Base-by-base conservation (phyloP, 1,140 invertebrate genomes). In the Megalonaias nervosa region DNA sequence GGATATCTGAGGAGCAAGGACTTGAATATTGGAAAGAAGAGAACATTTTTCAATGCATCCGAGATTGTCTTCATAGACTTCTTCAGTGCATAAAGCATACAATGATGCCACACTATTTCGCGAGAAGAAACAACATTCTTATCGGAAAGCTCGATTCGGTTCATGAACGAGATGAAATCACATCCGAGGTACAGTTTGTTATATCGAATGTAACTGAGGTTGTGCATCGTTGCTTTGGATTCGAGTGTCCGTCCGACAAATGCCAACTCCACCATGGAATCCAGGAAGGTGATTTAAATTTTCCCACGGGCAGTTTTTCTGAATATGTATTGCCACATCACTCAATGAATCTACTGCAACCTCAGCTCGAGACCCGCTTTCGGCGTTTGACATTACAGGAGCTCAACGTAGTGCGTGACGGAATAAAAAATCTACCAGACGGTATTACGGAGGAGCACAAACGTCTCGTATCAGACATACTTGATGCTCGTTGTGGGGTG, bases 1-100 rank as follows among this genome's bases (percentile, higher is more conserved):
- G 17, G 64, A n/a, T 65, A 23, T 65, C 64, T 15, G 64, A 65
- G 31, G 64, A n/a, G 21, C 21, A 65, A n/a, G 64, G 64, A 23
- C 64, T 65, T 65, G 21, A 21, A 15, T 26, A 26, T 21, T 65
- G 64, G 64, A 16, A 2, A 16, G 21, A 19, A 23, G 64, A 65
- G 15, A 65, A 65, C 21, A 16, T 65, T 16, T 0, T 65, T 15
- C 21, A 15, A 15, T 65, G 64, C 11, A 23, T 65, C 21, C 21
- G 31, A 65, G 31, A 5, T 5, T 65, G 64, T 23, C 31, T 65
- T 21, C 21, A 65, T 4, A 65, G 64, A 31, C 64, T 65, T 65
- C 21, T 16, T n/a, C 21, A 65, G 0, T n/a, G 64, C 31, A 23
- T 65, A n/a, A 16, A 19, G 14, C 21, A 65, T 16, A 65, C 13